These are phyloP conservation scores for Eilema griseolum DNA, from an alignment of 2,888 invertebrate species.

Conservation along the genomic window DNA sequence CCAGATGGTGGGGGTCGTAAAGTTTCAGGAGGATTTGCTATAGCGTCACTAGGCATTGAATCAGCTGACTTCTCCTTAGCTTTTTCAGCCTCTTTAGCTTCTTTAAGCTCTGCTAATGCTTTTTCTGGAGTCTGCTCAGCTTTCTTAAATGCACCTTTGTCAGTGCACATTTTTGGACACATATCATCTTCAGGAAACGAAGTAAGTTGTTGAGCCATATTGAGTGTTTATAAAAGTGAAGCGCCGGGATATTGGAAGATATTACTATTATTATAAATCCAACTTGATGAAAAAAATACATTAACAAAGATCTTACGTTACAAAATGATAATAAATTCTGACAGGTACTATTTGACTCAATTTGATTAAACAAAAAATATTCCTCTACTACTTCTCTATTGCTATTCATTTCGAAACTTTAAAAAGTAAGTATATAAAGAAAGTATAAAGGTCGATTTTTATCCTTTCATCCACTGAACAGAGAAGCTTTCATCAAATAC, in stretches of 20 bases:
- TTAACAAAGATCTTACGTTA: background rate
- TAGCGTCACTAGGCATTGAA: background rate
- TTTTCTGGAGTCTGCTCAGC: slow-evolving; percentile 61
- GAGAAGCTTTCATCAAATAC: no score
- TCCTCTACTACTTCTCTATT: background rate
- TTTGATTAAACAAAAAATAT: background rate
- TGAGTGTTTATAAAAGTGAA: background rate
- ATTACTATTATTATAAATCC: background rate
- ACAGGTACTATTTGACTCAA: background rate
- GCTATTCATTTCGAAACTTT: no score
- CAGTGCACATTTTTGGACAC: slow-evolving; percentile 73
- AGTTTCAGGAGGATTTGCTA: slow-evolving; percentile 37
- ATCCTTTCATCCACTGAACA: no score
- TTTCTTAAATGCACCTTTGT: slow-evolving; percentile 75
- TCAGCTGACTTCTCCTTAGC: background rate
- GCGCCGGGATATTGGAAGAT: background rate
- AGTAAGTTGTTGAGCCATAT: slow-evolving; percentile 47
- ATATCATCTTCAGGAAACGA: slow-evolving; percentile 69
- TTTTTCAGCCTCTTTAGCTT: slow-evolving; percentile 40
- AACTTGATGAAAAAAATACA: background rate
- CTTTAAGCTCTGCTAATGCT: slow-evolving; percentile 54
- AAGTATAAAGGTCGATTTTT: no score
- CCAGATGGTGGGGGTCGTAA: slow-evolving; percentile 44
- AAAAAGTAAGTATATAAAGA: background rate
- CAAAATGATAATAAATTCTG: background rate